Base-by-base conservation (phyloP, 1,140 invertebrate species). In the Bombus picipes region DNA sequence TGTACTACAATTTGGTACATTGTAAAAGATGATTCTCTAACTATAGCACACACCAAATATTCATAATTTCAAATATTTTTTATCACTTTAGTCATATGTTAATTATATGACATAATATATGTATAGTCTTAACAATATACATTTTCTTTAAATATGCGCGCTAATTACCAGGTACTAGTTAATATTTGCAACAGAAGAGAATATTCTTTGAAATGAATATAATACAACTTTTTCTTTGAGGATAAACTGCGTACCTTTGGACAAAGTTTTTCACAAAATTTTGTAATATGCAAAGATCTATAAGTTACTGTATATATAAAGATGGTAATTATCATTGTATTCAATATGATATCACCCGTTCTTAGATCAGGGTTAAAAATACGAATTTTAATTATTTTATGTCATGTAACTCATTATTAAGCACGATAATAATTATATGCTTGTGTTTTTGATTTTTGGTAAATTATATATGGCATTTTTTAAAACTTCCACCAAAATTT, bases 101-200 rank as follows among this genome's bases (percentile, higher is more conserved):
- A 70, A 18, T 68, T 83, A 77, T 68, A 83, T 78, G 74, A 78
- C 59, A 34, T 53, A 65, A 65, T 62, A 32, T 81, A 81, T 70
- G 66, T 68, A 76, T 76, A 68, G 8, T 57, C 34, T 78, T 76
- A 83, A 83, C 37, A 78, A 34, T 78, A 83, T 78, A 83, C 37
- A 34, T 37, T 41, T 41, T 41, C 43, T 73, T 47, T 39, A 53
- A 37, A 57, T 78, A 78, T 83, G 81, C 62, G 22, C 47, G 43
- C 47, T 83, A 78, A 68, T 83, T 59, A 78, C 81, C 81, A 83
- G 81, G 81, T 83, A 83, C 81, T 83, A 77, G 65, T 83, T 78
- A 78, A 83, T 83, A 65, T 83, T 78, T 83, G 74, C 43, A 70
- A 77, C 37, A 77, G n/a, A 83, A 70, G 6, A 77, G 12, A 70